phyloP scores from a whole-genome alignment of 2,888 invertebrate species.

The Camponotus fellah region DNA sequence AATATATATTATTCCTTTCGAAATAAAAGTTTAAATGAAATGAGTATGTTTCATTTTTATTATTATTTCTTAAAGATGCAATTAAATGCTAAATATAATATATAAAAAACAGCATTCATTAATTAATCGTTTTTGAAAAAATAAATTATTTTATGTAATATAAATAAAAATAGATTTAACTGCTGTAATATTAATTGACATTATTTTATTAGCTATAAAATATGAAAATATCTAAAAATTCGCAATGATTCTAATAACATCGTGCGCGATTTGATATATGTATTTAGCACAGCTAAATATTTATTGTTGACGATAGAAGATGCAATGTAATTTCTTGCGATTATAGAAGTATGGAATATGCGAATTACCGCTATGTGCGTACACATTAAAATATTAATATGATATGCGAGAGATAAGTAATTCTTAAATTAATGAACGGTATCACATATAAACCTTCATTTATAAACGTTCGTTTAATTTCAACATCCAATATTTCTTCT shows the following conservation, averaged over 20 bases:
- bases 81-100: background rate
- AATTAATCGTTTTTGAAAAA: background rate
- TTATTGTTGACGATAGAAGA: background rate
- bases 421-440: conserved; percentile 34
- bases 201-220: background rate
- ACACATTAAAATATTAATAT: conserved; percentile 29
- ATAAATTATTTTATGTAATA: background rate
- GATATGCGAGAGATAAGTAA: background rate
- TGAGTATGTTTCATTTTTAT: background rate
- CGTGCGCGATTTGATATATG: background rate
- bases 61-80: background rate
- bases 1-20: background rate
- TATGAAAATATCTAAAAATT: background rate
- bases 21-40: background rate
- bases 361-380: conserved; percentile 24
- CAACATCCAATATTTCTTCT: background rate
- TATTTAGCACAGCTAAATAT: background rate
- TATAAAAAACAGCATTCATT: background rate
- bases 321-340: background rate
- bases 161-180: background rate
- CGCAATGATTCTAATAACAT: conserved; percentile 8
- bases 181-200: background rate
- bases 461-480: background rate
- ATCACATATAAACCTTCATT: background rate
- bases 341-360: conserved; percentile 6